phyloP scores from a whole-genome alignment of 2,113 vertebrate species.

The Panurus biarmicus region DNA sequence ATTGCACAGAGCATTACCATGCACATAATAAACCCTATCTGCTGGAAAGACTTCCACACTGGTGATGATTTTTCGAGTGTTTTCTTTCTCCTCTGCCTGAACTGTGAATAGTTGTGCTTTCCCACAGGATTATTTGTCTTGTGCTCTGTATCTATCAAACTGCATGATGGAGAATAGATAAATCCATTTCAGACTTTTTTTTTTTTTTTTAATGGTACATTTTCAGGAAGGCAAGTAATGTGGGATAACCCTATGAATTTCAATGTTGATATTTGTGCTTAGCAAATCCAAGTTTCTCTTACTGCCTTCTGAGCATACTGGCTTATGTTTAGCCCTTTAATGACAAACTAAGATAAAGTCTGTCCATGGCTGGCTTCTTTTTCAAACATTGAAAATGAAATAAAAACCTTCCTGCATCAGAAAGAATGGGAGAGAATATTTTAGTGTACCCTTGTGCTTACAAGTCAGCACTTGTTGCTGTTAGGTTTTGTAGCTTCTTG shows the following conservation, averaged over 20 bases:
- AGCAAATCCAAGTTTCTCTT: neutral
- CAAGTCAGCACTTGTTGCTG: neutral
- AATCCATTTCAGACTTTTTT: neutral
- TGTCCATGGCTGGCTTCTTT: neutral
- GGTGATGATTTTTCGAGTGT: constrained; percentile 10
- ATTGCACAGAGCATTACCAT: constrained; percentile 26
- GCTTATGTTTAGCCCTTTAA: neutral
- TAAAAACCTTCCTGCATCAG: neutral
- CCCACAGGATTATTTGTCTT: constrained; percentile 29
- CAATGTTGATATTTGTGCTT: constrained; percentile 6
- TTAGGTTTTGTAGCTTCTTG: neutral
- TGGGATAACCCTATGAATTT: constrained; percentile 18
- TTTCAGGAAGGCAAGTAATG: neutral
- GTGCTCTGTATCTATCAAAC: neutral
- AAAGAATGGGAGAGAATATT: neutral
- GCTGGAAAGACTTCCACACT: neutral
- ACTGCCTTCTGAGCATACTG: neutral
- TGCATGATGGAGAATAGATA: constrained; percentile 22
- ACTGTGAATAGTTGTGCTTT: constrained; percentile 5
- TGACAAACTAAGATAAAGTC: neutral
- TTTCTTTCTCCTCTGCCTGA: constrained; percentile 4
- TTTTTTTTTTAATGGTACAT: neutral
- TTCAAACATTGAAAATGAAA: neutral
- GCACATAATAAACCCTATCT: constrained; percentile 27
- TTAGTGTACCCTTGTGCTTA: neutral